Base-by-base conservation (phyloP, 2,888 invertebrate species). In the Cyclophora punctaria region DNA sequence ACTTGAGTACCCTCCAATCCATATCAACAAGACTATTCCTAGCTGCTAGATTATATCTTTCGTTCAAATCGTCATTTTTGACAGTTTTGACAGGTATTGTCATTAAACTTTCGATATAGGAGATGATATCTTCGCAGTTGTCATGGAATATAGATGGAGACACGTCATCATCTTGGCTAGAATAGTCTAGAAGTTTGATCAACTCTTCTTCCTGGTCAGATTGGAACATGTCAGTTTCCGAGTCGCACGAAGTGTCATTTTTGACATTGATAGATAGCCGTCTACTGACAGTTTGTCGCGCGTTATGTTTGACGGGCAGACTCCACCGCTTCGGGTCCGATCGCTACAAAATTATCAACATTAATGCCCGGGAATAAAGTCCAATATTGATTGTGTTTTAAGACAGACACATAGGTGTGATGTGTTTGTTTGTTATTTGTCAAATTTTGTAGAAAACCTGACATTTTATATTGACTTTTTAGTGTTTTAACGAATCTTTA, bases 161-260 rank as follows among this genome's bases (percentile, higher is more conserved):
- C 7, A 88, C 76, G 58, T 91, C 91, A 59, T 92, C 90, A 58
- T 91, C 91, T 69, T 92, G 91, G 61, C 91, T 90, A 63, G 91
- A 91, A 75, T 91, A 92, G 82, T 93, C 93, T 64, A 94, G 87
- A 66, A 94, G 91, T 66, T 92, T 92, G 67, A 94, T 86, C 47
- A 94, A 88, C 80, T 94, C 94, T 62, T 94, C 94, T 72, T 94
- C 94, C 80, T 94, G 93, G 75, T 94, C 94, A 33, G 94, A 94
- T 74, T 93, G 92, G 88, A 93, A 92, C 89, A 93, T 90, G 74
- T 94, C 94, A 46, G 93, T 93, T 77, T 93, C 93, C 37, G 93
- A 93, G 77, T 92, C 93, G 59, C 85, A 83, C 0, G 84, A 83
- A 59, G 82, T 81, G 62, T 83, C 83, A 46, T 53, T 63, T 46